Evolutionary conservation across 2,888 invertebrate species (phyloP), one percentile per base, ranked within the genome.

Genomic region (Iphiclides podalirius): DNA sequence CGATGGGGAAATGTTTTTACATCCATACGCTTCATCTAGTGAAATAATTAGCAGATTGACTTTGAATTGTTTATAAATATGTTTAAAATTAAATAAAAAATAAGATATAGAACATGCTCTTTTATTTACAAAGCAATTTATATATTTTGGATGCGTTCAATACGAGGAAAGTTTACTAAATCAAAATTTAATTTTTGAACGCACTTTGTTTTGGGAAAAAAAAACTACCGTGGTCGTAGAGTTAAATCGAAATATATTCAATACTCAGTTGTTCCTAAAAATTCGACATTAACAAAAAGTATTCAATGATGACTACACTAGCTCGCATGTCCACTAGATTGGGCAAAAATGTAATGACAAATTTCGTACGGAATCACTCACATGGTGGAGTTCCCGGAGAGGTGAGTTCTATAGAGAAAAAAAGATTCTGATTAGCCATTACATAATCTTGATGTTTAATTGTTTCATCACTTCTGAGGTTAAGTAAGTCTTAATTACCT

Each of bases 331-430:
- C 79, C 31, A 87, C 75, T 63, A 78, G 67, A 57, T 60, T 86
- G 31, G 82, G 87, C 56, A 83, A 79, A 54, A 85, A 86, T 79
- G 79, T 82, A 53, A 74, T 87, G 72, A 79, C 75, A 53, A 83
- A 72, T 55, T 66, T 80, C 53, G 76, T 87, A 39, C 80, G 87
- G 61, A 80, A 80, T 60, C 81, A 82, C 60, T 79, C 79, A 17
- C 72, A 83, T 52, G 87, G 88, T 39, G 87, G 87, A 54, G 63
- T 86, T 37, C 83, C 88, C 67, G 87, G 88, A 55, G 88, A 86
- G 81, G 88, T 86, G 49, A 77, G 82, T 82, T 75, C 73, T 39
- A 54, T 58, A 57, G 67, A 68, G 52, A 57, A 68, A 65, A n/a
- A n/a, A n/a, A n/a, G n/a, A n/a, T 13, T 17, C 16, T 2, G 28